phyloP scores from a whole-genome alignment of 2,888 invertebrate genomes.

The Xiphydria camelus region DNA sequence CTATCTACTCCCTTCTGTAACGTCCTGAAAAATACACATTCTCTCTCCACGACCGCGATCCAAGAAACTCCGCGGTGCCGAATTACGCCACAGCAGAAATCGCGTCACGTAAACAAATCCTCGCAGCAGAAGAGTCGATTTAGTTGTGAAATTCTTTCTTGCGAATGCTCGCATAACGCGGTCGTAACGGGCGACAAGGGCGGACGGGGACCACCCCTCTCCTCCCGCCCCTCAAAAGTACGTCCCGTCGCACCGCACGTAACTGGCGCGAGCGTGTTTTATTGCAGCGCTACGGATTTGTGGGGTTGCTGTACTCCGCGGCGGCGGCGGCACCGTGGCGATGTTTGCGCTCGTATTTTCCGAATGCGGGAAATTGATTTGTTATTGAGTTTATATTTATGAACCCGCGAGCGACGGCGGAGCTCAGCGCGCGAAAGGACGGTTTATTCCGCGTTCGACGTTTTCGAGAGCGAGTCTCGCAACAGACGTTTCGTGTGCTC shows the following conservation, averaged over 20 bases:
- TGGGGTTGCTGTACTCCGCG: neutral
- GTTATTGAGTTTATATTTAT: slow-evolving; percentile 5
- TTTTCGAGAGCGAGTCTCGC: too few species aligned
- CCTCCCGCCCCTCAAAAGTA: too few species aligned
- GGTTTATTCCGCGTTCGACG: neutral
- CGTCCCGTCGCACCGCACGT: neutral
- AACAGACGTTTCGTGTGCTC: too few species aligned
- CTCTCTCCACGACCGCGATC: too few species aligned
- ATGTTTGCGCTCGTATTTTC: neutral
- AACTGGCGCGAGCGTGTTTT: neutral
- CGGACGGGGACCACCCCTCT: too few species aligned
- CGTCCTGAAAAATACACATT: too few species aligned
- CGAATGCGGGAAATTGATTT: neutral
- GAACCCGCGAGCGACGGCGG: neutral
- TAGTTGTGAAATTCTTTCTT: slow-evolving; percentile 1
- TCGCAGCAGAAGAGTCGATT: neutral
- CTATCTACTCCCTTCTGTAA: too few species aligned
- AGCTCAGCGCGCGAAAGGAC: neutral
- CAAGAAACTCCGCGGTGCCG: too few species aligned
- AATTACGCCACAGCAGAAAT: neutral
- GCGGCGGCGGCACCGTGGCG: neutral
- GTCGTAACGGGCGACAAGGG: neutral
- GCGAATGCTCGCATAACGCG: neutral
- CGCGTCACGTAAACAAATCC: neutral
- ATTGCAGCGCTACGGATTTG: neutral